Conservation (phyloP, 2,797 vertebrate genomes). For the Anniella stebbinsi region DNA sequence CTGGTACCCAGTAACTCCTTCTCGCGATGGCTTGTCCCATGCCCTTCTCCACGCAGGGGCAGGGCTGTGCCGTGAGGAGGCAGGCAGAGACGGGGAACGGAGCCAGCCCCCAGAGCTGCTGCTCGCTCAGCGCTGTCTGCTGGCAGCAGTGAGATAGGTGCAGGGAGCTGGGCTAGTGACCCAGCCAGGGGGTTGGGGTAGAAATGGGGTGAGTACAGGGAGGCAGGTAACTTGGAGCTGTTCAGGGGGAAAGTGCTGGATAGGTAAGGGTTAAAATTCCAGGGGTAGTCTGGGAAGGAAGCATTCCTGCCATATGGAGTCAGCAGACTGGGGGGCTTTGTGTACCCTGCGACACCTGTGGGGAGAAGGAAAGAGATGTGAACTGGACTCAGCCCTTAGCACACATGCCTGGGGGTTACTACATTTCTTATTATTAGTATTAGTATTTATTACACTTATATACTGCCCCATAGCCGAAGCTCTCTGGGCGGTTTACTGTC, state of each 20-base stretch:
- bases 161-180: conserved; percentile 87
- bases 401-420: not conserved
- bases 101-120: not conserved
- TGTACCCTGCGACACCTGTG: conserved; percentile 87
- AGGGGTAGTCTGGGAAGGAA: conserved; percentile 89
- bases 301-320: conserved; percentile 88
- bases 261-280: conserved; percentile 93
- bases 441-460: too few species aligned
- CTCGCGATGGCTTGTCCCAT: conserved; percentile 53
- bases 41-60: conserved; percentile 28
- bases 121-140: conserved; percentile 73
- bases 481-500: too few species aligned
- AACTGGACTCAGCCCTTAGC: not conserved
- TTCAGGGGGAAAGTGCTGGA: conserved; percentile 90
- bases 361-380: conserved; percentile 55
- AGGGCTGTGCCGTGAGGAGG: not conserved
- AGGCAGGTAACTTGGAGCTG: conserved; percentile 90
- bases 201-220: conserved; percentile 92
- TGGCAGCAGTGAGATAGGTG: conserved; percentile 82
- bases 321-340: conserved; percentile 91
- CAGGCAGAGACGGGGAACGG: conserved; percentile 55
- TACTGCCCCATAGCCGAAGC: too few species aligned
- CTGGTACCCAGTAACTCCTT: conserved; percentile 76
- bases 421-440: too few species aligned
- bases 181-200: conserved; percentile 89